phyloP scores from a whole-genome alignment of 1,140 invertebrate genomes.

The Phortica variegata region DNA sequence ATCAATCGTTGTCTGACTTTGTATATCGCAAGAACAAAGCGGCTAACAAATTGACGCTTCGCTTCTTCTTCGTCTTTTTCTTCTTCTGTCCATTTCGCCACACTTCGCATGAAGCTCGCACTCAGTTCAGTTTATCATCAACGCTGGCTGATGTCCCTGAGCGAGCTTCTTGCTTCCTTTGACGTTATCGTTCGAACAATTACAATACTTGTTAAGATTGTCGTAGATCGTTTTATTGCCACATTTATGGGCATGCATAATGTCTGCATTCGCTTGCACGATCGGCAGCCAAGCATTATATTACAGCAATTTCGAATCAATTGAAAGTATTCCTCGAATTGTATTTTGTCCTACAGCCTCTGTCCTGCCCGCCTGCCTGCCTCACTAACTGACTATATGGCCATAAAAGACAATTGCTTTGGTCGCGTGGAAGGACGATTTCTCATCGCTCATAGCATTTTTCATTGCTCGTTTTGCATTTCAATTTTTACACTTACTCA shows the following conservation, averaged over 20 bases:
- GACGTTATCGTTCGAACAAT: not conserved
- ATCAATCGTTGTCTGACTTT: constrained; percentile 45
- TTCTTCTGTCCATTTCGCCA: constrained; percentile 15
- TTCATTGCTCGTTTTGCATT: constrained; percentile 11
- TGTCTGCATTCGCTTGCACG: constrained; percentile 10
- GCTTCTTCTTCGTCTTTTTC: too few relatives aligned
- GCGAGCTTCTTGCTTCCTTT: not conserved
- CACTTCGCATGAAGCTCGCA: constrained; percentile 17
- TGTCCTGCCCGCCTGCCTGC: constrained; percentile 26
- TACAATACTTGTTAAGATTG: constrained; percentile 7
- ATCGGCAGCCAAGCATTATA: constrained; percentile 50
- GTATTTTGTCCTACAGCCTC: too few relatives aligned
- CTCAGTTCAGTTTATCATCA: too few relatives aligned
- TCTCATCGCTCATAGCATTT: constrained; percentile 16
- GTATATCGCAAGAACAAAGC: constrained; percentile 28
- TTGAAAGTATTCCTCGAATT: constrained; percentile 47
- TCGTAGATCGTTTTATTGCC: constrained; percentile 37
- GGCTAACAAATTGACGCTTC: constrained; percentile 36
- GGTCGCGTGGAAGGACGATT: constrained; percentile 14
- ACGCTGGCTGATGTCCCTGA: constrained; percentile 39
- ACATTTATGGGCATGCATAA: constrained; percentile 22
- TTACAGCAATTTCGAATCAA: constrained; percentile 52
- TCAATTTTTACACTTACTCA: constrained; percentile 40
- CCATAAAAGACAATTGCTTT: constrained; percentile 1
- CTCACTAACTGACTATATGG: constrained; percentile 34